phyloP scores from a whole-genome alignment of 2,888 invertebrate species.

The Eilema caniola region DNA sequence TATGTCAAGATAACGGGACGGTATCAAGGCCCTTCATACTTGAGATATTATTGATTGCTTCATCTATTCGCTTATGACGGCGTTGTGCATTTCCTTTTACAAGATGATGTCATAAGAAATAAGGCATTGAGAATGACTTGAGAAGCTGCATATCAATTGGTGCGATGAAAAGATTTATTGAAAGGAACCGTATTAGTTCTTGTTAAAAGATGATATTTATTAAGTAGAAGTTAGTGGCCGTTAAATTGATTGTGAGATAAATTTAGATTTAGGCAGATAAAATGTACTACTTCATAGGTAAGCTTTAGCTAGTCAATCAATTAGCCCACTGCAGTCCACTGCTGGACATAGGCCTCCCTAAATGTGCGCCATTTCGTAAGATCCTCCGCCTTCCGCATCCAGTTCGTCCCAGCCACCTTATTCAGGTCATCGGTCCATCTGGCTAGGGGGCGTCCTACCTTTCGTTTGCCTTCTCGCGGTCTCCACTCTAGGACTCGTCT shows the following conservation, averaged over 20 bases:
- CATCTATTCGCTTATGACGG: constrained; percentile 30
- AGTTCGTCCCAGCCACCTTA: too few relatives aligned
- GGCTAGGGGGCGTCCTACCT: too few relatives aligned
- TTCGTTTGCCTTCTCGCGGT: too few relatives aligned
- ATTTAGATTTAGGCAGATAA: neutral
- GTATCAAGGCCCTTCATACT: constrained; percentile 33
- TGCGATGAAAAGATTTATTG: neutral
- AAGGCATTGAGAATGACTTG: neutral
- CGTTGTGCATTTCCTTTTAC: constrained; percentile 38
- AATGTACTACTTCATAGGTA: neutral
- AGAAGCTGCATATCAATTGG: neutral
- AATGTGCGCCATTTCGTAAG: too few relatives aligned
- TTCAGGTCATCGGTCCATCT: too few relatives aligned
- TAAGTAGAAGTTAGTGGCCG: neutral
- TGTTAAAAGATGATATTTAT: neutral
- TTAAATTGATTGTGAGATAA: neutral
- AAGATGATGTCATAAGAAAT: constrained; percentile 43
- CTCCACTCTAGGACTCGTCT: too few relatives aligned
- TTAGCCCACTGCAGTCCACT: too few relatives aligned
- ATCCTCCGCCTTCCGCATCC: too few relatives aligned
- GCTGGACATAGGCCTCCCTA: too few relatives aligned
- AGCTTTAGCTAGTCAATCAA: too few relatives aligned
- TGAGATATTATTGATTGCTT: constrained; percentile 35
- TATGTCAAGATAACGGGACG: constrained; percentile 28
- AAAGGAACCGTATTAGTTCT: neutral